Base-by-base conservation (phyloP, 1,140 invertebrate genomes). In the Whitmania pigra region DNA sequence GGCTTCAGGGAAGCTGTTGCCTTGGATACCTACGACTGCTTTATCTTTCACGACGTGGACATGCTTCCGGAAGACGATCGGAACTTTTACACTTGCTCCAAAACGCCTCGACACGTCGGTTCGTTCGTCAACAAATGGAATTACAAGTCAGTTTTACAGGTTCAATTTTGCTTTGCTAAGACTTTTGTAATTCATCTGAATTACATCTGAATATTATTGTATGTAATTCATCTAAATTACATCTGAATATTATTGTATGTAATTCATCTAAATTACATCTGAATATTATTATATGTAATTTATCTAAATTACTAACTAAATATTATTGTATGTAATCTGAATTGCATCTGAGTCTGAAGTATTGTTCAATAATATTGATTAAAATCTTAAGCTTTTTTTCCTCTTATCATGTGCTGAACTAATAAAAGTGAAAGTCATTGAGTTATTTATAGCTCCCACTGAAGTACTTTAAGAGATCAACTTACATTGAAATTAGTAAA, bases 51-150 rank as follows among this genome's bases (percentile, higher is more conserved):
- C 57, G 75, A 76, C 63, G 74, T 76, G 17, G 75, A 76, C 71
- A 27, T 75, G 49, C 27, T 76, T 18, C 72, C 74, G 0, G 74
- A 73, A 57, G 71, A 73, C 22, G 72, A 75, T 43, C 22, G 74
- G 53, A 72, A 76, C 53, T 67, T 74, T 27, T 75, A 75, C 67
- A 72, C 57, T 27, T 76, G 69, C 22, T 71, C 40, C 22, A 85
- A 87, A 74, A 49, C 25, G 6, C 75, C 75, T 18, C 31, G 71
- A 29, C 75, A 76, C 53, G 25, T 76, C 7, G 73, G 69, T 20
- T 74, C 75, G 7, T 73, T 69, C 68, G 63, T 66, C 18, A 63
- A 72, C 49, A 74, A 67, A 22, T 72, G 25, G 29, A 40, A 72
- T 29, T 74, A 74, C 70, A 66, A 29, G 73, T 74, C n/a, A 57